These are phyloP conservation scores for Triplophysa tibetana DNA, from an alignment of 2,113 vertebrate species.

Conservation along the genomic window DNA sequence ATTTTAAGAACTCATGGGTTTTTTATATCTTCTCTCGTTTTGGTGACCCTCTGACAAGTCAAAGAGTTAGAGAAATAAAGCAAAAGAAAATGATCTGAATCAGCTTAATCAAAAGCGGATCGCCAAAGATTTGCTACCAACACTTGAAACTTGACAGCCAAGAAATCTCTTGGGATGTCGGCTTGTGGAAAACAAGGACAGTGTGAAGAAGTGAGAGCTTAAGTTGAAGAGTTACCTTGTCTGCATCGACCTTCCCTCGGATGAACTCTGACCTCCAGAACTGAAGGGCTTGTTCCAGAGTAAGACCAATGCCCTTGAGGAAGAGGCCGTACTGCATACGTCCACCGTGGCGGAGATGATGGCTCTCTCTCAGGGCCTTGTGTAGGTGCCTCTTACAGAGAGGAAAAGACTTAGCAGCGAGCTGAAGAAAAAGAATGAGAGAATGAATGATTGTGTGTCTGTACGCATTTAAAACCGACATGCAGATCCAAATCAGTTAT, in stretches of 20 bases:
- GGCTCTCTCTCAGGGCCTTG: constrained; percentile 83
- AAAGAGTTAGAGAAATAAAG: constrained; percentile 45
- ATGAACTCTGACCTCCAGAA: constrained; percentile 96
- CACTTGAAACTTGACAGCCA: neutral
- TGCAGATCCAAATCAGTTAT: neutral
- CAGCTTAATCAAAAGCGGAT: constrained; percentile 4
- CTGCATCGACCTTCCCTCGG: constrained; percentile 91
- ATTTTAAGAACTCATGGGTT: constrained; percentile 4
- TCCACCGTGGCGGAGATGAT: constrained; percentile 93
- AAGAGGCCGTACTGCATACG: constrained; percentile 97
- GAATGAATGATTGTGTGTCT: constrained; percentile 12
- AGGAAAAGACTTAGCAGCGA: constrained; percentile 88
- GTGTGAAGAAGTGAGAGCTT: neutral
- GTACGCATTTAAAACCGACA: neutral
- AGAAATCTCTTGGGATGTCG: neutral
- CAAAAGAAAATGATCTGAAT: constrained; percentile 1
- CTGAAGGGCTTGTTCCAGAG: constrained; percentile 91
- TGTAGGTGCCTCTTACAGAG: constrained; percentile 95
- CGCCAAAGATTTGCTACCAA: neutral
- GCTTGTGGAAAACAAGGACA: neutral
- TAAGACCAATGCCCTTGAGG: constrained; percentile 92
- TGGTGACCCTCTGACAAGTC: constrained; percentile 30
- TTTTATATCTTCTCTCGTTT: constrained; percentile 24
- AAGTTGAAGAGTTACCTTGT: constrained; percentile 82
- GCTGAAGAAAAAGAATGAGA: constrained; percentile 66